Base-by-base conservation (phyloP, 2,888 invertebrate genomes). In the Thereva unica region DNA sequence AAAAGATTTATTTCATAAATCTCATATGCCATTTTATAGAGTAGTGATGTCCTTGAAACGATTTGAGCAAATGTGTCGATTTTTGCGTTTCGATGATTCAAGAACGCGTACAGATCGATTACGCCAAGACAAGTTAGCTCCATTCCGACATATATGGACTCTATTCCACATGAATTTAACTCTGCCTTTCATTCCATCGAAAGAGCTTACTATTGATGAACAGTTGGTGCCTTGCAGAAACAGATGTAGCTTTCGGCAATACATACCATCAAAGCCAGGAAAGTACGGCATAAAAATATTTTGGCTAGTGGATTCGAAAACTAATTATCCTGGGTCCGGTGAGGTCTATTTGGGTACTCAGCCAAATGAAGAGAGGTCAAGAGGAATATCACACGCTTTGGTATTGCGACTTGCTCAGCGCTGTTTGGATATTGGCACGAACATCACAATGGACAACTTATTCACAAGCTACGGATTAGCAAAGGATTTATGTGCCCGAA, bases 261-360 rank as follows among this genome's bases (percentile, higher is more conserved):
- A 54, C 10, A 54, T 40, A 3, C 54, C 54, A 12, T 47, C 44
- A 40, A 59, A 66, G 45, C 66, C 66, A 9, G 66, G 45, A 52
- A 66, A 59, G 45, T 66, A 66, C 45, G 52, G 66, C 12, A 52
- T 66, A 40, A 66, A 66, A 47, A 45, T 66, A n/a, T 66, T 57
- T 57, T 66, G 66, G 66, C 41, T 66, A 23, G 45, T 45, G 45
- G 55, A 65, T 65, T 37, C 54, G 5, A 38, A 5, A 7, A 65
- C 38, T 34, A 44, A 34, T n/a, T 66, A 57, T 49, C 53, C 59
- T n/a, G 38, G 47, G 40, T 55, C 12, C 34, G 65, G 65, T 9
- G 40, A 55, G 45, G 47, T 41, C 49, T 65, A 49, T 41, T 42
- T 53, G 5, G 63, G 63, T 42, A 64, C 52, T 23, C 44, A 52